Conservation (phyloP, 1,140 invertebrate genomes). For the Macrobrachium nipponense region DNA sequence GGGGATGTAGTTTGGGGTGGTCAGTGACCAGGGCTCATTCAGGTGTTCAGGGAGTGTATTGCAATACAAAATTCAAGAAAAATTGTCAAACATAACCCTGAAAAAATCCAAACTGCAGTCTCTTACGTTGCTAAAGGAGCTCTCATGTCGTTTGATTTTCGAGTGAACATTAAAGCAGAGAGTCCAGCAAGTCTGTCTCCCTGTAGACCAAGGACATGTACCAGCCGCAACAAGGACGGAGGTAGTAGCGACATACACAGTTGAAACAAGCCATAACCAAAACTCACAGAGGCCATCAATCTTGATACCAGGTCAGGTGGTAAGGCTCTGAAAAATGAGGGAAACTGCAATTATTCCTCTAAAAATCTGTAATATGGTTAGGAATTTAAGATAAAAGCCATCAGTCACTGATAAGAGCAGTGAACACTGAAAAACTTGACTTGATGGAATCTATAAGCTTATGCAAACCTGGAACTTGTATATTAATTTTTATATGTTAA, state of each 20-base stretch:
- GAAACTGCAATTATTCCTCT: constrained; percentile 59
- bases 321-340: constrained; percentile 33
- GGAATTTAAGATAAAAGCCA: no score
- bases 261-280: constrained; percentile 81
- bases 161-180: constrained; percentile 76
- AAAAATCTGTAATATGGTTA: no score
- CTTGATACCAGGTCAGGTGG: constrained; percentile 72
- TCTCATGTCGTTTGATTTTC: constrained; percentile 78
- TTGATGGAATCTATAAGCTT: no score
- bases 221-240: constrained; percentile 76
- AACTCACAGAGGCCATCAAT: constrained; percentile 79
- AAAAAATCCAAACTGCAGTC: background rate
- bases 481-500: constrained; percentile 10
- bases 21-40: no score
- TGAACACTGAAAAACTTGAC: no score
- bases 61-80: no score
- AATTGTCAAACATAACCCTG: constrained; percentile 66
- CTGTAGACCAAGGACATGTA: constrained; percentile 80
- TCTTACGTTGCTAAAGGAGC: constrained; percentile 78
- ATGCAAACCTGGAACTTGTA: background rate
- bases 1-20: no score
- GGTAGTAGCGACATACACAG: constrained; percentile 79
- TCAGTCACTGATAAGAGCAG: no score
- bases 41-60: no score
- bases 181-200: constrained; percentile 76